Evolutionary conservation across 1,140 invertebrate genomes (phyloP), one percentile per base, ranked within the genome.

Genomic region (Drosophila navojoa): DNA sequence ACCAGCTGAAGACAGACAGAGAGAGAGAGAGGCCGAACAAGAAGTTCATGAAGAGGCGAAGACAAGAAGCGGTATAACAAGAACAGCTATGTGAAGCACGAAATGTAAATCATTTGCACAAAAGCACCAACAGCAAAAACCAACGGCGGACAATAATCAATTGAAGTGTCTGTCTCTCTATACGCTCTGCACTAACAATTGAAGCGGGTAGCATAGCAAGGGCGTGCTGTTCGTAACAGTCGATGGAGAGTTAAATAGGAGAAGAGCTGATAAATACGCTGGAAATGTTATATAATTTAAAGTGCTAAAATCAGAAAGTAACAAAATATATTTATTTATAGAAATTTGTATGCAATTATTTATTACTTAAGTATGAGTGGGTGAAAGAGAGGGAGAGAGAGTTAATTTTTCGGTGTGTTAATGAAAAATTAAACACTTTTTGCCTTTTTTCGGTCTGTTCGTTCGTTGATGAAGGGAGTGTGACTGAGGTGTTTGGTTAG

Each of bases 31-130:
- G 45, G 16, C 54, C 29, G n/a, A 67, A 16, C 38, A 29, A 49
- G 62, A 59, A 57, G 22, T 62, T 55, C 55, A 61, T 29, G 40
- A 60, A 42, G 61, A 49, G 19, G 13, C 52, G 45, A 19, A 52
- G 47, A 58, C n/a, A 25, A 49, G 49, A 3, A 38, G 49, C 16
- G 19, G 58, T 45, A 55, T 44, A 52, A 53, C 66, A 69, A 53
- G 57, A 59, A 71, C 67, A 76, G 72, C 61, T 62, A 76, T 64
- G 40, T 5, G 58, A 60, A 76, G 63, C 27, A 27, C 44, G 45
- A 85, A 87, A 87, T 87, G 81, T 87, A 86, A 87, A 86, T 86
- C 71, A 87, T 82, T 66, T 79, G 66, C 68, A 76, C 69, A 57
- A 73, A 87, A 61, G 15, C 54, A 53, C 5, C 47, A 49, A 40